phyloP scores from a whole-genome alignment of 1,140 invertebrate genomes.

The Drosophila ironensis region DNA sequence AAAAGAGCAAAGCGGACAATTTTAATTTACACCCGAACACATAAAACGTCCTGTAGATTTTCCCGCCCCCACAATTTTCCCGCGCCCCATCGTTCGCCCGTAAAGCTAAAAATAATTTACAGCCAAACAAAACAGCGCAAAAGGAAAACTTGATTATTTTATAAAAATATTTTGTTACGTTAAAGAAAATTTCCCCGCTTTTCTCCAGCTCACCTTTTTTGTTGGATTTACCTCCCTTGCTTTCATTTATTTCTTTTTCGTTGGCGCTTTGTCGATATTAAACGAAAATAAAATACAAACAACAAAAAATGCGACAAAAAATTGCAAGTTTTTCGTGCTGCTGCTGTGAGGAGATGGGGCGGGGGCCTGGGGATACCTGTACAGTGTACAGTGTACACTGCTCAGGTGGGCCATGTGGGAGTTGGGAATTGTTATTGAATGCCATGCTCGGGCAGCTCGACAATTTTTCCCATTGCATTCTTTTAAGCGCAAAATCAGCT shows the following conservation, averaged over 20 bases:
- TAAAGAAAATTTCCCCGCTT: constrained; percentile 59
- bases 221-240: neutral
- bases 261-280: constrained; percentile 64
- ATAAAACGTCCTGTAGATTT: constrained; percentile 6
- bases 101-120: constrained; percentile 59
- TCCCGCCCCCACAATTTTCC: neutral
- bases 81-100: neutral
- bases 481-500: constrained; percentile 79
- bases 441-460: constrained; percentile 52
- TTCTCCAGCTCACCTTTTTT: constrained; percentile 22
- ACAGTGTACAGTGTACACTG: neutral
- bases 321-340: constrained; percentile 41
- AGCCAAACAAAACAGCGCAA: constrained; percentile 56
- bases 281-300: constrained; percentile 65
- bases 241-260: constrained; percentile 30
- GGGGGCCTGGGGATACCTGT: no score
- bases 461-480: constrained; percentile 59
- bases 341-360: constrained; percentile 15
- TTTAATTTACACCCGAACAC: constrained; percentile 46
- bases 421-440: constrained; percentile 52
- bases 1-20: constrained; percentile 33
- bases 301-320: constrained; percentile 54
- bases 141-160: constrained; percentile 73
- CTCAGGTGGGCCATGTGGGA: neutral
- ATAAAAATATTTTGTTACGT: constrained; percentile 76